Conservation (phyloP, 2,888 invertebrate genomes). For the Choristoneura rosaceana region DNA sequence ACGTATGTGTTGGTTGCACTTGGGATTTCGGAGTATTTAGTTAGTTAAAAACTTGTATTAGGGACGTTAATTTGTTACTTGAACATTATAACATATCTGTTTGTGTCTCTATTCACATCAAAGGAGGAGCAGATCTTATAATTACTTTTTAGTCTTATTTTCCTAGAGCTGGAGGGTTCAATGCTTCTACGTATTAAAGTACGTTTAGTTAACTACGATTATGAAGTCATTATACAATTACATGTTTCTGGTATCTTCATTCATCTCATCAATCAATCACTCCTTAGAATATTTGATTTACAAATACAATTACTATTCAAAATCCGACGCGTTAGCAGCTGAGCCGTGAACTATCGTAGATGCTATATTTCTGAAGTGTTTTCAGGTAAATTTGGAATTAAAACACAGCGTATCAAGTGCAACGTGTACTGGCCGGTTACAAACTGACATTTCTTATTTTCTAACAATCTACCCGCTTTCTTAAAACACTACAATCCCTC, state of each 20-base stretch:
- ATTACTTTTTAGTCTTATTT: too few relatives aligned
- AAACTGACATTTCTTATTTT: background rate
- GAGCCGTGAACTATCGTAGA: background rate
- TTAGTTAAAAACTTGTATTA: too few relatives aligned
- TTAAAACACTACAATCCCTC: conserved; percentile 2
- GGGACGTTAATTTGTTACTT: too few relatives aligned
- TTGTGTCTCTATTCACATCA: background rate
- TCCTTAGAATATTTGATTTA: background rate
- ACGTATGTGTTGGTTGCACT: too few relatives aligned
- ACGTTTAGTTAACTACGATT: background rate
- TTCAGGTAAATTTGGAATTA: background rate
- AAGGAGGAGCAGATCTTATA: too few relatives aligned
- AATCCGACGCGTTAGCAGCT: background rate
- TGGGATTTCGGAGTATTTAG: too few relatives aligned
- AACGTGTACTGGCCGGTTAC: background rate
- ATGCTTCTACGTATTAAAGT: background rate
- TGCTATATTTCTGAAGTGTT: conserved; percentile 1
- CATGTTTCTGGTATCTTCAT: background rate
- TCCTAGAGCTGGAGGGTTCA: background rate
- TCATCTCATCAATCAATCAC: background rate
- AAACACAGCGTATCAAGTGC: background rate
- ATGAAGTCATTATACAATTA: too few relatives aligned
- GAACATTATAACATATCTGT: too few relatives aligned
- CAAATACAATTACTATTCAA: background rate
- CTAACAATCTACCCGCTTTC: background rate